Evolutionary conservation across 2,888 invertebrate species (phyloP), one percentile per base, ranked within the genome.

Genomic region (Miltochrista miniata): DNA sequence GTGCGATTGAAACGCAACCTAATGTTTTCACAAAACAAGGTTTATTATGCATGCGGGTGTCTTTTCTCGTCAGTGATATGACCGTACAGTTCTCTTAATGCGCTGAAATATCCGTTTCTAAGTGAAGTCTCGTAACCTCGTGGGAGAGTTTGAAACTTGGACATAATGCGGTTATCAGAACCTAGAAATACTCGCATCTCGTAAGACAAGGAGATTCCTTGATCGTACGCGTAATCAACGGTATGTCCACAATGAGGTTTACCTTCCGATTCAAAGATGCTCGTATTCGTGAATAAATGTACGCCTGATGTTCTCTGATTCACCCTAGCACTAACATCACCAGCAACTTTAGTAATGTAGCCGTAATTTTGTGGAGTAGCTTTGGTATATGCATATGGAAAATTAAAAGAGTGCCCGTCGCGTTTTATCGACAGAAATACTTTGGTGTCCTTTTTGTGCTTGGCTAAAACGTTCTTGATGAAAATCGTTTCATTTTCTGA

Each of bases 361-460:
- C 57, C 60, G 1, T 47, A 47, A 1, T 67, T 64, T 0, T 51
- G 39, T 1, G 68, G 45, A 0, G 37, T 46, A 1, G 44, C 50
- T 52, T 73, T 64, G 0, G 85, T 83, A 61, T 88, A 93, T 7
- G 93, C 95, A 87, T 93, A 94, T 0, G 95, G 95, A 70, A 94
- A 94, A 11, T 94, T 75, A 36, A 95, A 72, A 29, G 92, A 92
- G 54, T 93, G 92, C 1, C 96, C 96, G 65, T 94, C 95, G 4
- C 95, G 93, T 76, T 96, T 96, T 29, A 97, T 78, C 0, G 95
- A 94, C 35, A 96, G 64, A 75, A 96, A 97, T 45, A 94, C 87
- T 67, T 93, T 93, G 9, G 93, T 76, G 2, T 85, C 72, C 0
- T 82, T 74, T 24, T 88, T 87, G 38, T 93, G 77, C 7, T 89